Evolutionary conservation across 2,113 vertebrate species (phyloP).

Genomic region (Pongo pygmaeus): DNA sequence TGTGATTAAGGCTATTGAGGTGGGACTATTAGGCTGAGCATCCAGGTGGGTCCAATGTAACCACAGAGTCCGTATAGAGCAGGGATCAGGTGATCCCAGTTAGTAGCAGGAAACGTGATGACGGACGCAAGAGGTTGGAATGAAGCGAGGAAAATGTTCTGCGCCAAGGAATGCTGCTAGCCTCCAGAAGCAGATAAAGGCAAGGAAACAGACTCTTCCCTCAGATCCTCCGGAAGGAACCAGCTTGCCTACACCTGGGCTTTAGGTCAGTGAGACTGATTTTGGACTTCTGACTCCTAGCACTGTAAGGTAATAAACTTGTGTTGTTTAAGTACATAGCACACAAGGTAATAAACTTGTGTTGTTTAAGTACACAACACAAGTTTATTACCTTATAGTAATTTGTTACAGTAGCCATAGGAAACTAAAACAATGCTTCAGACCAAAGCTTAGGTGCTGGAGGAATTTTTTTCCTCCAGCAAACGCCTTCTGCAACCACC

Average conservation of each 20-base stretch:
- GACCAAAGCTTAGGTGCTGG: not conserved
- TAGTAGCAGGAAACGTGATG: not conserved
- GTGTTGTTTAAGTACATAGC: not conserved
- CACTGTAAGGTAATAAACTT: not conserved
- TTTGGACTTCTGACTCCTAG: not conserved
- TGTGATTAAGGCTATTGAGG: not conserved
- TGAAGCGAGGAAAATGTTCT: too few species aligned
- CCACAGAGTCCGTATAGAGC: not conserved
- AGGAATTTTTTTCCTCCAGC: not conserved
- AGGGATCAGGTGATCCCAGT: not conserved
- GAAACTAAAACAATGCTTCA: not conserved
- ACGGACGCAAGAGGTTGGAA: not conserved
- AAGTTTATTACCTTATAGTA: not conserved
- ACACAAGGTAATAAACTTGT: not conserved
- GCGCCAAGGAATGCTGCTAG: too few species aligned
- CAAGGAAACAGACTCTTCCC: not conserved
- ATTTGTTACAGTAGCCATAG: not conserved
- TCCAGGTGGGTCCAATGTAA: not conserved
- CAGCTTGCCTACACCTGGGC: too few species aligned
- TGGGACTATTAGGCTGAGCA: not conserved
- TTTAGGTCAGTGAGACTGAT: not conserved
- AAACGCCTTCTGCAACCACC: not conserved
- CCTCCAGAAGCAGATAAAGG: not conserved
- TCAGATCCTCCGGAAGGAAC: not conserved
- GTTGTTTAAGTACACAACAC: not conserved